phyloP scores from a whole-genome alignment of 2,888 invertebrate species.

The Cheiracanthium punctorium region DNA sequence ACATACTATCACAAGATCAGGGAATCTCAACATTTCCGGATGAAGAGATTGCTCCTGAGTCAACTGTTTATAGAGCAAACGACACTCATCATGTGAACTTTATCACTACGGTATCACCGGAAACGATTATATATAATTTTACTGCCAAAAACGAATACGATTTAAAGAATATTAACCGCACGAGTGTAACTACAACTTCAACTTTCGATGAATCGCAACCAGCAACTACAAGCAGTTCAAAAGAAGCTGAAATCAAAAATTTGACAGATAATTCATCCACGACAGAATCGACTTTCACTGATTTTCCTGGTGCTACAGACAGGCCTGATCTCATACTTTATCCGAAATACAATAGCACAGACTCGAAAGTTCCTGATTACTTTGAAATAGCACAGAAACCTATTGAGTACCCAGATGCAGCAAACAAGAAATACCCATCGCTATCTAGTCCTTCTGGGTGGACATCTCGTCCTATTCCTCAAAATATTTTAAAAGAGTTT shows the following conservation, averaged over 20 bases:
- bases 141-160: not conserved
- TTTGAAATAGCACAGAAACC: not conserved
- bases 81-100: not conserved
- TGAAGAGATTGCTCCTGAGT: too few relatives aligned
- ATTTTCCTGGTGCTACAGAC: not conserved
- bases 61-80: too few relatives aligned
- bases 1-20: too few relatives aligned
- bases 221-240: not conserved
- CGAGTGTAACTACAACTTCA: too few relatives aligned
- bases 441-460: not conserved
- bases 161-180: not conserved
- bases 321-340: not conserved
- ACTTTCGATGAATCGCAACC: not conserved
- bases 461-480: not conserved
- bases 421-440: not conserved
- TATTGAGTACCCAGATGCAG: not conserved
- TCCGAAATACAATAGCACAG: not conserved
- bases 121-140: not conserved
- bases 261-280: not conserved
- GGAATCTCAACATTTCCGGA: too few relatives aligned
- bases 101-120: not conserved
- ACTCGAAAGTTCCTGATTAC: not conserved
- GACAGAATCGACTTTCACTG: not conserved
- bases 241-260: too few relatives aligned
- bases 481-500: not conserved